phyloP scores from a whole-genome alignment of 2,797 vertebrate genomes.

The Emys orbicularis region DNA sequence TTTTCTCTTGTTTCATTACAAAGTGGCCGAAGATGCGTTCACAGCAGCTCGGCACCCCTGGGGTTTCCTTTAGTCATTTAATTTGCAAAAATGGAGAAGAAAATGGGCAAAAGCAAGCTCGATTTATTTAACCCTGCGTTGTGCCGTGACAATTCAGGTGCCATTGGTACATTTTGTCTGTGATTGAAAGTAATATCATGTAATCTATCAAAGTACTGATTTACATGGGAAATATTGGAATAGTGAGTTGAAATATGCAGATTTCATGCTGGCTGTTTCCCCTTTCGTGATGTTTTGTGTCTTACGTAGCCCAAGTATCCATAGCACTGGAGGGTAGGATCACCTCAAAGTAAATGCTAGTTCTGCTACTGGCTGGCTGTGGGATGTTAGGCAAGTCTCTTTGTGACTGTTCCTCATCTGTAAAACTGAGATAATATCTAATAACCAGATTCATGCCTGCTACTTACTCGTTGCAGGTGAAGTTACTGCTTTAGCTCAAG shows the following conservation, averaged over 20 bases:
- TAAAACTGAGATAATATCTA: constrained; percentile 1
- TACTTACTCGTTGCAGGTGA: background rate
- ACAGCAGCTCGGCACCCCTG: background rate
- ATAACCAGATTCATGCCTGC: background rate
- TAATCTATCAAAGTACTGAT: background rate
- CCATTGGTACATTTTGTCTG: background rate
- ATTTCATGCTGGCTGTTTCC: background rate
- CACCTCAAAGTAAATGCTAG: background rate
- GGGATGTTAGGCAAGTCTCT: background rate
- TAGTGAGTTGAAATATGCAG: background rate
- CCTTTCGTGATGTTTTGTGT: background rate
- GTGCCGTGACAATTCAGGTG: background rate
- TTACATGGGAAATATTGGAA: background rate
- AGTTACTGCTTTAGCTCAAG: background rate
- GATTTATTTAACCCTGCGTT: background rate
- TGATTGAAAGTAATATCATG: background rate
- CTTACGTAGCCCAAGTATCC: no score
- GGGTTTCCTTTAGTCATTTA: background rate
- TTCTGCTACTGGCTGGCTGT: background rate
- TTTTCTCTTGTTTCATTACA: constrained; percentile 11
- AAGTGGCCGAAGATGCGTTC: background rate
- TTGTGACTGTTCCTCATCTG: background rate
- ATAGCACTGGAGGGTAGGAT: background rate
- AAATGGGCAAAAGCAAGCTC: background rate
- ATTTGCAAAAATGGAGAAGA: constrained; percentile 9